Evolutionary conservation across 2,113 vertebrate genomes (phyloP), one percentile per base, ranked within the genome.

Genomic region (Argyrosomus japonicus): DNA sequence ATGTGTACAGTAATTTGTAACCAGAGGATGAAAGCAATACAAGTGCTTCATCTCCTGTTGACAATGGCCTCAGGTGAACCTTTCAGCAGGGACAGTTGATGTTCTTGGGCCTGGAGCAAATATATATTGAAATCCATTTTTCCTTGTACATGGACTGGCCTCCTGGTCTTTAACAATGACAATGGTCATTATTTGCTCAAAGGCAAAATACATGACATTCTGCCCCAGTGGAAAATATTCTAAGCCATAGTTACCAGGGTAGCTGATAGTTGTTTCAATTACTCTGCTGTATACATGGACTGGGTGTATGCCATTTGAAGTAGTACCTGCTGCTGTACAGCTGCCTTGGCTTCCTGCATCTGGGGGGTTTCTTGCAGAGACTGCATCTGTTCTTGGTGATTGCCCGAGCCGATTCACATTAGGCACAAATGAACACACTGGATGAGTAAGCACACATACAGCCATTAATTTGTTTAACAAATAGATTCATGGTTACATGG

Each of bases 1-100:
- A 67, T 51, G 32, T 61, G 19, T 11, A 54, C 19, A 82, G 56
- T 9, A 79, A 89, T 88, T 88, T 85, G 51, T 56, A 78, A 68
- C 47, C 56, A 21, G 63, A 74, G 32, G 60, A 84, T 68, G 54
- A 58, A 64, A 86, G 50, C 18, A 68, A 75, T 32, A 74, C 13
- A 62, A 58, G 61, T 48, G 47, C 72, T 77, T 87, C 29, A 60
- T 87, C 67, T 88, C 70, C 51, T 61, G 53, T 50, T 81, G 81
- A 87, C 72, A 90, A 40, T 11, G 54, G 62, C 80, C 79, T 79
- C 58, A 27, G 70, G 64, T 72, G n/a, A 83, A n/a, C 36, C 71
- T 36, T 29, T 40, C 23, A 57, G 76, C 19, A 48, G 65, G 18
- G 29, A 50, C 15, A 68, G 64, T 29, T 76, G 11, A 50, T 67